These are phyloP conservation scores for Metallyticus violacea DNA, from an alignment of 2,888 invertebrate species.

Conservation along the genomic window DNA sequence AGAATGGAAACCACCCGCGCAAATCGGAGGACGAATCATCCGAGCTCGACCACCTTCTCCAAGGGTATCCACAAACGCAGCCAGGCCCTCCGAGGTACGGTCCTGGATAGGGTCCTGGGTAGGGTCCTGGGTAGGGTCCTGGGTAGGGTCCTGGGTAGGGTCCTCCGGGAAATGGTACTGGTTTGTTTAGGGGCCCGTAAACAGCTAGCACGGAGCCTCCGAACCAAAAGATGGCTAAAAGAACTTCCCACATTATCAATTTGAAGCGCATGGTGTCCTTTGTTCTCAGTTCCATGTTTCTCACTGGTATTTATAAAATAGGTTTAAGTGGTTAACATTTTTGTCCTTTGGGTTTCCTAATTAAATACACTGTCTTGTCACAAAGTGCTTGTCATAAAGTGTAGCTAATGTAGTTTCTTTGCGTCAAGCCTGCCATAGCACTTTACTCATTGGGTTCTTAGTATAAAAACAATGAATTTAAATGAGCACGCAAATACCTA, in stretches of 20 bases:
- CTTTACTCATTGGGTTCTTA: background rate
- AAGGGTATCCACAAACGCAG: too few relatives aligned
- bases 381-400: background rate
- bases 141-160: too few relatives aligned
- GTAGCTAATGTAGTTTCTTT: background rate
- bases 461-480: too few relatives aligned
- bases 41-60: too few relatives aligned
- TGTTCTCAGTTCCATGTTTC: background rate
- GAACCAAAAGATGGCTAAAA: background rate
- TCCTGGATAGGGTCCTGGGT: too few relatives aligned
- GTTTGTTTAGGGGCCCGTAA: too few relatives aligned
- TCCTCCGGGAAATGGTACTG: too few relatives aligned
- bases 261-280: background rate
- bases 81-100: too few relatives aligned
- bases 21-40: too few relatives aligned
- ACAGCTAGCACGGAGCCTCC: background rate
- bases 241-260: background rate
- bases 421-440: background rate
- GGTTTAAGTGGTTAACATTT: background rate
- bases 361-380: background rate
- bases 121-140: too few relatives aligned
- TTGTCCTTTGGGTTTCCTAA: background rate
- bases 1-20: too few relatives aligned
- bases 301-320: background rate
- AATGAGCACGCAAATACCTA: too few relatives aligned